Base-by-base conservation (phyloP, 2,888 invertebrate genomes). In the Quadriops clusia region DNA sequence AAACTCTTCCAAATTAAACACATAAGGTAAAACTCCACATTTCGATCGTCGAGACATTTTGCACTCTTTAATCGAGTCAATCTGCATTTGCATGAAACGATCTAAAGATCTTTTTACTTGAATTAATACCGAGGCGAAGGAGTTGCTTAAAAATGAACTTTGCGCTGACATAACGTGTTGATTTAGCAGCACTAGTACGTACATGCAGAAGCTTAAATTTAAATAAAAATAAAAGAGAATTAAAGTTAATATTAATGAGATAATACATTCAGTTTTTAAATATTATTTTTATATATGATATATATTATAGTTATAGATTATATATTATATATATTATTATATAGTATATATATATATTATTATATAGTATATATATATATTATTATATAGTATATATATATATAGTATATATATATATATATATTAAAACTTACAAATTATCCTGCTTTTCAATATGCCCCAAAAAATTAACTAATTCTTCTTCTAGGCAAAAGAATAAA, bases 101-200 rank as follows among this genome's bases (percentile, higher is more conserved):
- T 97, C 95, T 51, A 95, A 89, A 50, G 82, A 82, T 14, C 90
- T 65, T 59, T 91, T 91, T 16, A 87, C 82, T 58, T 87, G 83
- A 12, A 91, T 82, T 28, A 90, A 64, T 27, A 83, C 78, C 9
- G 81, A 83, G 6, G 83, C 90, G 51, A 87, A 87, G 5, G 83
- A 82, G 68, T 85, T 85, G 45, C 83, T 82, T 17, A 91, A 68
- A 60, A 85, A 90, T 16, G 86, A 84, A 34, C 86, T 85, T 63
- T 87, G 79, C 1, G 86, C 81, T 15, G 85, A 83, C 74, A 90
- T 80, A 14, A 93, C 93, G 54, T 95, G 93, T 51, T 89, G 83
- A 41, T 89, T 87, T 49, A 93, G 70, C 43, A 86, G 75, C 8
- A 94, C 94, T 51, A 95, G 67, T 38, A 93, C 84, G 46, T 90